Percentiles rank a stretch among this genome's conserved stretches.
These are phyloP conservation scores for Mesocentrotus franciscanus DNA, from an alignment of 53 echinoderm and acorn worm species.

Conservation along the genomic window DNA sequence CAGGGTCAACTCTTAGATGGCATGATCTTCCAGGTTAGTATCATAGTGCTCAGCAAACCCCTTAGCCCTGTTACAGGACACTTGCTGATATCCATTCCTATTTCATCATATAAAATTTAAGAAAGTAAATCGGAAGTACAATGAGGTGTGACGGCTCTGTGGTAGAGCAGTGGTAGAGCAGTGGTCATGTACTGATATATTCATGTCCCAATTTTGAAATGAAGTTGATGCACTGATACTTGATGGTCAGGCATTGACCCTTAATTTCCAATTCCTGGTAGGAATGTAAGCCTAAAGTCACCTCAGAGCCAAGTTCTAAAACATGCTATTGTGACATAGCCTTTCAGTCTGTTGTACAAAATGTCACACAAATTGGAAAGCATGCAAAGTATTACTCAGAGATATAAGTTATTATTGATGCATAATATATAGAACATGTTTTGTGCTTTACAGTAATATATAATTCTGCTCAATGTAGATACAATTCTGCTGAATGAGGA, in stretches of 20 bases:
- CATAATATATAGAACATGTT: not conserved
- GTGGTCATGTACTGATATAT: too few relatives aligned
- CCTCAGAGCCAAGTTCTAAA: not conserved
- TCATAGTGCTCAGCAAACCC: not conserved
- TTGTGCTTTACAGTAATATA: not conserved
- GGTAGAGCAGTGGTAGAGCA: too few relatives aligned
- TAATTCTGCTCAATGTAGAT: not conserved
- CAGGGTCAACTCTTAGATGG: slow-evolving; percentile 96
- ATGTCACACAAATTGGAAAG: not conserved
- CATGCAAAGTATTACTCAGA: not conserved
- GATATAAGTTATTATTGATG: not conserved
- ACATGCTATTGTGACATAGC: not conserved
- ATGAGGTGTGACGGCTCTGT: not conserved
- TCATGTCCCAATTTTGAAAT: too few relatives aligned
- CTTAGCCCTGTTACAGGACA: not conserved
- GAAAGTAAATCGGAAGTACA: not conserved
- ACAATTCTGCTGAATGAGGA: not conserved
- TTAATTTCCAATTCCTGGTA: too few relatives aligned
- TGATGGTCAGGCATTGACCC: too few relatives aligned
- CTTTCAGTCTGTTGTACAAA: not conserved
- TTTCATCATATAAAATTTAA: not conserved
- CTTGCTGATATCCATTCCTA: not conserved
- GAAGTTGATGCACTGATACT: too few relatives aligned
- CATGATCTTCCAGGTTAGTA: slow-evolving; percentile 91
- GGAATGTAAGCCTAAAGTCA: too few relatives aligned